Base-by-base conservation (phyloP, 2,888 invertebrate genomes). In the Pardosa pseudoannulata region DNA sequence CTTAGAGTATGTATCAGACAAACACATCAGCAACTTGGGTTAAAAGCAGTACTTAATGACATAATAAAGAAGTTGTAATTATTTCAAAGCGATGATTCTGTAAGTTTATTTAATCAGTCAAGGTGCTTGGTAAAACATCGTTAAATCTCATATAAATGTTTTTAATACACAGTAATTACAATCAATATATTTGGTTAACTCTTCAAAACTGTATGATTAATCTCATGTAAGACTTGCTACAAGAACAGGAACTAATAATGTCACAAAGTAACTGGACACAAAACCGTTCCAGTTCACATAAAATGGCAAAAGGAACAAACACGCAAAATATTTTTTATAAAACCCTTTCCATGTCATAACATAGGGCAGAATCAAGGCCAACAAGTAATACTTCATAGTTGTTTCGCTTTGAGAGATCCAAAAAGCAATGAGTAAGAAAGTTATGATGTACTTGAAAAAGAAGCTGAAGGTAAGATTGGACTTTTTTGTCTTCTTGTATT, bases 281-380 rank as follows among this genome's bases (percentile, higher is more conserved):
- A 86, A 86, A 16, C 86, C 86, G 31, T 79, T 50, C 79, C 79
- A 86, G 6, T 62, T 62, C 6, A 86, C 75, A 32, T 70, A 64
- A 28, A 86, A 79, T 0, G 86, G 86, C 11, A 86, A 41, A 46
- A 86, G 16, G 0, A 86, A 28, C 13, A 86, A 65, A 65, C 74
- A 64, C 9, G 74, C 62, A 19, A 79, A 79, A 41, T 64, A 86
- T 39, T 79, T 86, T 7, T 62, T 86, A 28, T 74, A 86, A 36
- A 86, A 86, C 1, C 79, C 74, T 46, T 86, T 86, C 75, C 73
- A 71, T 6, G 86, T 74, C 62, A 74, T 67, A 16, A 86, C 68
- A 28, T 79, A 86, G 0, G 75, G 79, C 39, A 86, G n/a, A 2
- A 74, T n/a, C 13, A 86, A 56, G 11, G 70, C 74, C 16, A 86